Evolutionary conservation across 2,888 invertebrate genomes (phyloP), one percentile per base, ranked within the genome.

Genomic region (Troides helena): DNA sequence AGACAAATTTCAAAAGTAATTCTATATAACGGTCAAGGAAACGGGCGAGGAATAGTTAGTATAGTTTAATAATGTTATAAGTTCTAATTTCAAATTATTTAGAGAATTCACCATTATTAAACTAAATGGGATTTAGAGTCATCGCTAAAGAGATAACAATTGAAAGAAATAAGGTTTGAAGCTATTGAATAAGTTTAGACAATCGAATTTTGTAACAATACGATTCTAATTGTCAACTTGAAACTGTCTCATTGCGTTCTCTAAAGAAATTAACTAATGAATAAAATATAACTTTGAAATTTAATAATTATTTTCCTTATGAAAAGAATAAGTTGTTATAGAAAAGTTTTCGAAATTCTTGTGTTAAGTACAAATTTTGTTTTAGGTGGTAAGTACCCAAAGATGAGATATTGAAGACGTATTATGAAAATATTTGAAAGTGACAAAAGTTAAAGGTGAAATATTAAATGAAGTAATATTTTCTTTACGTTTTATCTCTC

Each of bases 121-220:
- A 46, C 46, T 46, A 46, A 46, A 46, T 14, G 10, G 7, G 46
- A 46, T 46, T 46, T 46, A 14, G 10, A 46, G 46, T 2, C n/a
- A n/a, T 53, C n/a, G 18, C 3, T n/a, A 18, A n/a, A 53, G 6
- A 53, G 18, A 53, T n/a, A 12, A 53, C 18, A n/a, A 53, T 53
- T 53, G n/a, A n/a, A n/a, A 18, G 53, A n/a, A n/a, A 53, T 53
- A 57, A 43, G 46, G 50, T 39, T 65, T 57, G 57, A 36, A 53
- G 7, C n/a, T n/a, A n/a, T 53, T 53, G 53, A n/a, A 53, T 53
- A n/a, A 53, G 53, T 53, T n/a, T n/a, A 53, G 53, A 53, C 53
- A 53, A 53, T 53, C n/a, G 53, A 53, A 53, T 53, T 53, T 53
- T 53, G n/a, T 7, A 53, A 53, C 53, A 53, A 53, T 53, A 53